Conservation (phyloP, 2,113 vertebrate species). For the Podocnemis expansa region DNA sequence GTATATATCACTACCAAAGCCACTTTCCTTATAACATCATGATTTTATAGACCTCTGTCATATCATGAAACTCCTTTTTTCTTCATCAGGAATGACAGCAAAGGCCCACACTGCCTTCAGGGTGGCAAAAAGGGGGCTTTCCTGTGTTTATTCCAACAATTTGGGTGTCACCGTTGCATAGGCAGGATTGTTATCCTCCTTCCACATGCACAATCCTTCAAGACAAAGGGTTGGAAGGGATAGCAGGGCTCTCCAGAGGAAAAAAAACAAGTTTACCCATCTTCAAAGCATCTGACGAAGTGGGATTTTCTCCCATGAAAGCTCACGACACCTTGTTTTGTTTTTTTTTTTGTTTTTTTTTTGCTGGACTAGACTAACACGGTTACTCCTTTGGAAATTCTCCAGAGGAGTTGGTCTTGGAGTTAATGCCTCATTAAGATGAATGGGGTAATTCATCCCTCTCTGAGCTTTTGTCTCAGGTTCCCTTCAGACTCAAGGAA, state of each 20-base stretch:
- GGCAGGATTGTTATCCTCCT: not conserved
- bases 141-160: not conserved
- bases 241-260: not conserved
- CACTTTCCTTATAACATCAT: not conserved
- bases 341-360: too few species aligned
- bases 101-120: not conserved
- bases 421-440: not conserved
- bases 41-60: not conserved
- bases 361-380: too few species aligned
- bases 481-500: not conserved
- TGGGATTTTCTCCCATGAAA: too few species aligned
- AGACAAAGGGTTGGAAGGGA: not conserved
- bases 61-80: not conserved
- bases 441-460: not conserved
- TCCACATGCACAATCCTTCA: not conserved
- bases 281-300: too few species aligned
- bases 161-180: not conserved
- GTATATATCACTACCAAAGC: not conserved
- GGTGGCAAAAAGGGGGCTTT: not conserved
- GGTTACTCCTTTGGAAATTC: too few species aligned
- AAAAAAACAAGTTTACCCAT: too few species aligned
- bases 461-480: not conserved
- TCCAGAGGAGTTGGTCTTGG: not conserved
- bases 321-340: too few species aligned
- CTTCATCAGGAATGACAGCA: not conserved